Evolutionary conservation across 2,797 vertebrate species (phyloP), one percentile per base, ranked within the genome.

Genomic region (Danio tinwini): DNA sequence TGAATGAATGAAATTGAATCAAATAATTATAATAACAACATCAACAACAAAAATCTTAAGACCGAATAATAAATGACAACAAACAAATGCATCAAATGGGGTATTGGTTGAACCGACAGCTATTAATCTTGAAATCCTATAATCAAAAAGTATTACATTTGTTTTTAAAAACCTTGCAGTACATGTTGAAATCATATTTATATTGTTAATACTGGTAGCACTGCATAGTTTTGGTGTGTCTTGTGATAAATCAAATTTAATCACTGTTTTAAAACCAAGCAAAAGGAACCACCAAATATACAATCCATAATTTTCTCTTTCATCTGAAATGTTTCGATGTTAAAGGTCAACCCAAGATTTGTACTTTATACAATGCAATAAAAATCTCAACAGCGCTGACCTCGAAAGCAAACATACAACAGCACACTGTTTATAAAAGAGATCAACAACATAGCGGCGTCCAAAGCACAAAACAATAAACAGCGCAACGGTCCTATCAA

Each of bases 361-460:
- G 5, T 59, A 40, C 47, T 75, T 37, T 17, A 56, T 69, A 16
- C 21, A 69, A 74, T 53, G 42, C 40, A 70, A 75, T 75, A 74
- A 75, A 76, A 45, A 42, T 16, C 6, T 17, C 13, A 17, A 79
- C 7, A 39, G 40, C 11, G 16, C 39, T 68, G 59, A 82, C 58
- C 65, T 21, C 55, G 65, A 74, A 69, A 79, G 56, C 63, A 86
- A 81, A 70, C 45, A 86, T 80, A 82, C 78, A 62, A 70, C 56
- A 70, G 19, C 67, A 74, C 81, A 14, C n/a, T 7, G 61, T 74
- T 75, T 71, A 42, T 42, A 29, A 56, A n/a, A 67, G 37, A 29
- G 16, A 71, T 70, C 40, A 80, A 76, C 71, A 62, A 76, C 61
- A 67, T 44, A 59, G 12, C n/a, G 13, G 40, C 45, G 4, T 58